phyloP scores from a whole-genome alignment of 2,797 vertebrate species.

The Platyrinchus mystaceus region DNA sequence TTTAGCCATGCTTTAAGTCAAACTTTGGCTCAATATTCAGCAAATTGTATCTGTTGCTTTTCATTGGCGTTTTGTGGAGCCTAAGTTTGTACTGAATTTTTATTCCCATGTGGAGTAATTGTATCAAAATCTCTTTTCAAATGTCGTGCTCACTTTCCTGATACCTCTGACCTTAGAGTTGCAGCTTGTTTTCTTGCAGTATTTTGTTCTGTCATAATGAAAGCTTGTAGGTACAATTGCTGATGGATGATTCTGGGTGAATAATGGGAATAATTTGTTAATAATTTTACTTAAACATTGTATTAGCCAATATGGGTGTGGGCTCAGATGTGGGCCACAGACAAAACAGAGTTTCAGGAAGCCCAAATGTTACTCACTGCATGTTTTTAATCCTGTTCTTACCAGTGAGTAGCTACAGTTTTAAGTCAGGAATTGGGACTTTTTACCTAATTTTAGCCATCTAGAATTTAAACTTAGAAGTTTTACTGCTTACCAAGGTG shows the following conservation, averaged over 20 bases:
- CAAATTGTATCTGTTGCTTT: background rate
- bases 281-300: background rate
- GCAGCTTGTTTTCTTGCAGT: background rate
- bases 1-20: background rate
- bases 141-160: background rate
- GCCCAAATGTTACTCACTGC: background rate
- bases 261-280: background rate
- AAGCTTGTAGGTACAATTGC: background rate
- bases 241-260: background rate
- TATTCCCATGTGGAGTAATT: background rate
- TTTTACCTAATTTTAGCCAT: background rate
- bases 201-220: background rate
- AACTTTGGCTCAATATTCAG: background rate
- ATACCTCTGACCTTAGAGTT: background rate
- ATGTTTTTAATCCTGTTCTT: background rate
- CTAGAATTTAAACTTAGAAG: background rate
- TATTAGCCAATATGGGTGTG: background rate
- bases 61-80: background rate
- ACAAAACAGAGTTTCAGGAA: background rate
- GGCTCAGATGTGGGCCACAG: background rate
- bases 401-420: background rate
- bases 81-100: background rate
- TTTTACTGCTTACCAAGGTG: background rate
- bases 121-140: background rate
- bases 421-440: background rate